phyloP scores from a whole-genome alignment of 2,888 invertebrate species.

The Conus canariensis region DNA sequence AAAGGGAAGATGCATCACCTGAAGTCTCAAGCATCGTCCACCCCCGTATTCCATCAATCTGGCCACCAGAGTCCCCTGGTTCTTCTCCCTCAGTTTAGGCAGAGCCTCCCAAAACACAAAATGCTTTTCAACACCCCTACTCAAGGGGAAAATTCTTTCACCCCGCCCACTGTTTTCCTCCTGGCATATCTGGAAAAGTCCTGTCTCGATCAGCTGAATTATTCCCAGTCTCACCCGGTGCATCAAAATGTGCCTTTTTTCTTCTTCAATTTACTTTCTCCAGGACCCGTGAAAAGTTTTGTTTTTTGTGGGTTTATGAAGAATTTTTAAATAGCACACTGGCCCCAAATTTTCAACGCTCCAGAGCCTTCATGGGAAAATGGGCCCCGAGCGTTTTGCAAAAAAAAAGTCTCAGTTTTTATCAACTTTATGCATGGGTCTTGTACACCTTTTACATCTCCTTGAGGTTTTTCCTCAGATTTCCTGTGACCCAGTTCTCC shows the following conservation, averaged over 20 bases:
- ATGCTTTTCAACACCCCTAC: not conserved
- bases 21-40: constrained; percentile 16
- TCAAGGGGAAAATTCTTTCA: not conserved
- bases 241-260: not conserved
- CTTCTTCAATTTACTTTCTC: not conserved
- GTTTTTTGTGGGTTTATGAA: not conserved
- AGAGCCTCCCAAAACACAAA: constrained; percentile 25
- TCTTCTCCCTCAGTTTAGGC: constrained; percentile 19
- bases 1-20: not conserved
- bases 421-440: not conserved
- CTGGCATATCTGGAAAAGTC: not conserved
- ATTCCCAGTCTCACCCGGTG: constrained; percentile 24
- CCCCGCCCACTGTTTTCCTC: constrained; percentile 3
- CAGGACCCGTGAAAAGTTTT: not conserved
- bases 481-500: not conserved
- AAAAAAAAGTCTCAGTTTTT: too few species aligned
- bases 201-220: not conserved
- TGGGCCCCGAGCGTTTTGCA: not conserved
- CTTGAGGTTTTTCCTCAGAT: not conserved
- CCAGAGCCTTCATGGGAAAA: not conserved
- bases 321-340: not conserved
- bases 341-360: not conserved
- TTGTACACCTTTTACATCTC: not conserved
- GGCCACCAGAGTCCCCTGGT: constrained; percentile 32
- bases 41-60: constrained; percentile 23